Conservation (phyloP, 1,140 invertebrate genomes). For the Zaprionus capensis region DNA sequence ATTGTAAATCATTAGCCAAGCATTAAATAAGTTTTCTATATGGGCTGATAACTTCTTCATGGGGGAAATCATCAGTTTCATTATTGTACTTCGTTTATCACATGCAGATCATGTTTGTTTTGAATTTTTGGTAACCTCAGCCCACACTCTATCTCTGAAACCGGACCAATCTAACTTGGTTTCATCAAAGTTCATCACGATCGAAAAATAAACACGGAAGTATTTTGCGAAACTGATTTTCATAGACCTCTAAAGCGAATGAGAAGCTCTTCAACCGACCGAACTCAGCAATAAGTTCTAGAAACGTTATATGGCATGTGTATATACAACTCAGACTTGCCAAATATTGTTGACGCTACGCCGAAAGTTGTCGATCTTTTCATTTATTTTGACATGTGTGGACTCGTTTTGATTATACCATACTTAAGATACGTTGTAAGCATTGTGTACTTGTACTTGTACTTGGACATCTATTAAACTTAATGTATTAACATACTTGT, state of each 20-base stretch:
- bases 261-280: not conserved
- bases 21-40: too few species aligned
- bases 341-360: not conserved
- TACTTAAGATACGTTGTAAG: not conserved
- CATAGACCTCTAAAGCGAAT: not conserved
- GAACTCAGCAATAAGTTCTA: not conserved
- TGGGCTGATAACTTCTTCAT: too few species aligned
- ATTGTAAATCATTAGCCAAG: too few species aligned
- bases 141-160: not conserved
- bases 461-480: not conserved
- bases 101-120: not conserved
- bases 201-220: not conserved
- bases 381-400: not conserved
- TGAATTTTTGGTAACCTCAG: conserved; percentile 3
- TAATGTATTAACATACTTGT: not conserved
- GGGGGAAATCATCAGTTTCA: not conserved
- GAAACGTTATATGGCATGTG: not conserved
- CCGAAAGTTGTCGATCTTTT: not conserved
- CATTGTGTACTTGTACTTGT: not conserved
- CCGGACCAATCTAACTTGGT: not conserved
- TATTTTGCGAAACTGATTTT: not conserved
- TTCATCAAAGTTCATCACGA: conserved; percentile 2
- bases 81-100: not conserved
- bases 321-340: not conserved
- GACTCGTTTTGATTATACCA: not conserved